Conservation (phyloP, 2,888 invertebrate genomes). For the Dasysyrphus albostriatus region DNA sequence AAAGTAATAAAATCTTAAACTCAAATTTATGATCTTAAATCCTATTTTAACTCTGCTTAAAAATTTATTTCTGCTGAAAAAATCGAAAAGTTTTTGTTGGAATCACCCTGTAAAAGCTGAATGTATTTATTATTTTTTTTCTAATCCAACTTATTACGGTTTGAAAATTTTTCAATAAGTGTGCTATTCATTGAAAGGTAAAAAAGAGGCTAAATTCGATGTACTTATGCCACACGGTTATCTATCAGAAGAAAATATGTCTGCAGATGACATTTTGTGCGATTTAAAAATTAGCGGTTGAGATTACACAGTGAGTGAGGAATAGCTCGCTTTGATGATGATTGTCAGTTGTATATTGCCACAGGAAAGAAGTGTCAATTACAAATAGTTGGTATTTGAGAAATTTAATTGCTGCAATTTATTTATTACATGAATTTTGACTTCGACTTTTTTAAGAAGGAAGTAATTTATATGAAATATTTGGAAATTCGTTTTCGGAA, state of each 20-base stretch:
- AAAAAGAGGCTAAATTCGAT: neutral
- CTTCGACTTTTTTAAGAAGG: neutral
- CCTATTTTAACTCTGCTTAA: too few relatives aligned
- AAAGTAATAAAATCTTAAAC: too few relatives aligned
- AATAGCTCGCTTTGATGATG: neutral
- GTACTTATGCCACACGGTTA: slow-evolving; percentile 2
- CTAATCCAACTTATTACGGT: neutral
- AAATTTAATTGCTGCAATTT: neutral
- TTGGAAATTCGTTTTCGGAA: neutral
- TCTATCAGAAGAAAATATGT: neutral
- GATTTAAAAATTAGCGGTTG: slow-evolving; percentile 1
- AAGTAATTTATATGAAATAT: neutral
- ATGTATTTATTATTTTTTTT: neutral
- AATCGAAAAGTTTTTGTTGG: neutral
- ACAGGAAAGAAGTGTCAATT: slow-evolving; percentile 5
- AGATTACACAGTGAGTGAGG: neutral
- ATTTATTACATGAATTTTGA: neutral
- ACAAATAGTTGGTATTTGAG: neutral
- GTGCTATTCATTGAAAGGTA: neutral
- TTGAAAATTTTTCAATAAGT: neutral
- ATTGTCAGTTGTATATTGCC: neutral
- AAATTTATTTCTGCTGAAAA: too few relatives aligned
- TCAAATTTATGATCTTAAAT: too few relatives aligned
- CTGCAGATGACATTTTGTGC: neutral
- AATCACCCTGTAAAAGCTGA: neutral